Evolutionary conservation across 2,113 vertebrate genomes (phyloP).

Genomic region (Antigone vipio): DNA sequence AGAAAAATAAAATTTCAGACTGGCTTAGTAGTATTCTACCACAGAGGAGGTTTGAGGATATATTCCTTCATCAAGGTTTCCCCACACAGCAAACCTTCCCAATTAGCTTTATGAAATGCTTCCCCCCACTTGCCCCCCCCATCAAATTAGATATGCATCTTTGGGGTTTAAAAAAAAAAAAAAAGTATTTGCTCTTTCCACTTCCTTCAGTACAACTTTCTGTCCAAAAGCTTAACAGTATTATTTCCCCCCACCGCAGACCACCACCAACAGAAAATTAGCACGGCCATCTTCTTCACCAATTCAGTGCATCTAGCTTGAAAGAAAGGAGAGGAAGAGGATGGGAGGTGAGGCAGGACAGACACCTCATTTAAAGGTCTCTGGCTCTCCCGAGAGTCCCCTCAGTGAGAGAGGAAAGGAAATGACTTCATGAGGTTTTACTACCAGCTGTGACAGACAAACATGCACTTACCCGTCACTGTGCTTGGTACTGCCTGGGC

Average conservation of each 20-base stretch:
- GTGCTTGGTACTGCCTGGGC: no score
- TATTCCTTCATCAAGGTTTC: not conserved
- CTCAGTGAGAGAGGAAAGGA: not conserved
- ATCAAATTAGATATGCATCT: not conserved
- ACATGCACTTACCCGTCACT: not conserved
- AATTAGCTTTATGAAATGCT: not conserved
- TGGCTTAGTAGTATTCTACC: not conserved
- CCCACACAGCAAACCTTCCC: not conserved
- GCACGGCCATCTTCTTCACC: rapidly evolving
- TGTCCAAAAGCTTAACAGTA: not conserved
- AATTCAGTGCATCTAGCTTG: not conserved
- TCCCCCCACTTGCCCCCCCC: rapidly evolving
- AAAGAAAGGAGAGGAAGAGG: not conserved
- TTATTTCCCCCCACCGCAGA: rapidly evolving
- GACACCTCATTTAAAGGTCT: not conserved
- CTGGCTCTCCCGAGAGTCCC: not conserved
- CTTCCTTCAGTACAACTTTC: not conserved
- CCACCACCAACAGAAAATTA: not conserved
- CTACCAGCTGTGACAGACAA: not conserved
- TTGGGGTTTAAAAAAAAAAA: not conserved
- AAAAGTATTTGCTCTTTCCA: not conserved
- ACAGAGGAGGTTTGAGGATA: not conserved
- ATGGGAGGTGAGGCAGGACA: not conserved
- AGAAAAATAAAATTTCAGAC: not conserved
- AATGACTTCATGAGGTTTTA: not conserved